Evolutionary conservation across 2,113 vertebrate species (phyloP).

Genomic region (Leucopsar rothschildi): DNA sequence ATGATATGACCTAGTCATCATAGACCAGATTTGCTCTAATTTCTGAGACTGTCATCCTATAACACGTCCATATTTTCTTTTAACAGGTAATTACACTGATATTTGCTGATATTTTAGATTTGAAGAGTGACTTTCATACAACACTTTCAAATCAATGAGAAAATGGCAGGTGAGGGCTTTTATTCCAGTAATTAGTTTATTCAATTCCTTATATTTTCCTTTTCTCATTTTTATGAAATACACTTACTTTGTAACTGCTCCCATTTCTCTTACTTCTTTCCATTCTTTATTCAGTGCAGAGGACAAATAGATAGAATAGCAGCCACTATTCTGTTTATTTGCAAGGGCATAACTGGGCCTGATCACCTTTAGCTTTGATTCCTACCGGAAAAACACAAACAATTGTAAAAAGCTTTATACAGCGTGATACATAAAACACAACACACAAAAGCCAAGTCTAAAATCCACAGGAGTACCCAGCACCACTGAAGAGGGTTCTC

Average conservation of each 20-base stretch:
- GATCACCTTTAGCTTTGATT: constrained; percentile 40
- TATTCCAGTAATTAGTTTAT: neutral
- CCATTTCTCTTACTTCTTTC: constrained; percentile 78
- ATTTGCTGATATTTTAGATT: neutral
- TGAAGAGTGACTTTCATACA: neutral
- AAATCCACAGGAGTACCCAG: neutral
- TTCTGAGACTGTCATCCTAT: neutral
- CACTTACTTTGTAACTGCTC: constrained; percentile 81
- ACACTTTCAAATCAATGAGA: neutral
- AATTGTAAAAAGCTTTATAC: neutral
- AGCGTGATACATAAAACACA: neutral
- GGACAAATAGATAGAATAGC: constrained; percentile 79
- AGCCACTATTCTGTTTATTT: constrained; percentile 75
- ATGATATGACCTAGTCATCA: neutral
- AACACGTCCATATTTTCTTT: neutral
- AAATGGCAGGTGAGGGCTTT: neutral
- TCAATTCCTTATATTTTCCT: neutral
- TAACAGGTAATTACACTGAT: neutral
- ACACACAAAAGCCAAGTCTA: neutral
- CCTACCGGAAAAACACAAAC: constrained; percentile 50
- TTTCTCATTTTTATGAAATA: neutral
- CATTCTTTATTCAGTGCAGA: constrained; percentile 76
- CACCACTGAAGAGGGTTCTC: neutral
- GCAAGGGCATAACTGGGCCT: constrained; percentile 79
- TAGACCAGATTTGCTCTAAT: neutral